Evolutionary conservation across 2,888 invertebrate genomes (phyloP), one percentile per base, ranked within the genome.

Genomic region (Sipha maydis): DNA sequence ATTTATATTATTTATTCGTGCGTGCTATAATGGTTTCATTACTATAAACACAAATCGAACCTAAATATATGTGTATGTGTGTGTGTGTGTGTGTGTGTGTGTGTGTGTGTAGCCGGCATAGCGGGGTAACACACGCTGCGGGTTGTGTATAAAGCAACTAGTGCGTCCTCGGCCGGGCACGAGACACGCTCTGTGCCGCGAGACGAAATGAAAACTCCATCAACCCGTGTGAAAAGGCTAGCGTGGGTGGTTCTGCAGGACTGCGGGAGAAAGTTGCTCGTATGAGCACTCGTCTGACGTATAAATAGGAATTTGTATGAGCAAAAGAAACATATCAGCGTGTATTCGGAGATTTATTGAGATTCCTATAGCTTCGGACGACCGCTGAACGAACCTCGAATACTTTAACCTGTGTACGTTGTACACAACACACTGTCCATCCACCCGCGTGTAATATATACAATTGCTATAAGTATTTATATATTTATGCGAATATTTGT

Each of bases 131-230:
- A 34, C 34, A 3, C 34, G 4, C 34, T 34, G 4, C 34, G 34
- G 34, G 34, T 34, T 34, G 34, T 61, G 14, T 25, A 11, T 2
- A 61, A 38, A 56, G 61, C 56, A 61, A 79, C 79, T 79, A 61
- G 25, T 67, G 67, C 67, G 67, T 3, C 25, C 25, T 0, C 8
- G 67, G 25, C 19, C 3, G n/a, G 1, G n/a, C n/a, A 9, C 67
- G 5, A n/a, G 25, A n/a, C 7, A 21, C n/a, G 56, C 56, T 56
- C 56, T 19, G 67, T 4, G n/a, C 67, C 31, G 34, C 61, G n/a
- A 79, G 8, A 61, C 67, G 41, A 82, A 82, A 69, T 67, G 80
- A 82, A 82, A 82, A 82, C 80, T 82, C 28, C 80, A 82, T 82
- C 67, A 82, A 41, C 80, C 61, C 21, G n/a, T 61, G 14, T 17